A percentile compares a stretch with the other conserved stretches of the same genome.
Evolutionary conservation across 2,888 invertebrate genomes (phyloP).

Genomic region (Drosophila helvetica): DNA sequence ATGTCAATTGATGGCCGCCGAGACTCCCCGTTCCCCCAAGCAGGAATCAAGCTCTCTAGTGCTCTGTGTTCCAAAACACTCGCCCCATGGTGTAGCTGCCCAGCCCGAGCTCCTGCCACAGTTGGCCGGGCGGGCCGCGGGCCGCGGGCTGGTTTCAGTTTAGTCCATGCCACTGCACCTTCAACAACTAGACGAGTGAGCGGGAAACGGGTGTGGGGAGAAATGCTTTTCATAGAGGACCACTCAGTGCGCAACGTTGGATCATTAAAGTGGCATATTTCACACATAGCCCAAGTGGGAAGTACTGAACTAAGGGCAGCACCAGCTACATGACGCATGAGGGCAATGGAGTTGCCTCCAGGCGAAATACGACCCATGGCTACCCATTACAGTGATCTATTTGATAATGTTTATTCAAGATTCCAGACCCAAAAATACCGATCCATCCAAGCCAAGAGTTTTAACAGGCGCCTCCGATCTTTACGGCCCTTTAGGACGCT

Average conservation of each 20-base stretch:
- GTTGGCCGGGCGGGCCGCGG: too few relatives aligned
- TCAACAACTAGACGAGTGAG: conserved; percentile 55
- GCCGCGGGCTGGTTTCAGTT: conserved; percentile 51
- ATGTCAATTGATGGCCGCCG: conserved; percentile 80
- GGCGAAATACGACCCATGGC: too few relatives aligned
- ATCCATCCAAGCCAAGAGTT: too few relatives aligned
- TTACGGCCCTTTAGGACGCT: too few relatives aligned
- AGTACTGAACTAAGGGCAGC: conserved; percentile 45
- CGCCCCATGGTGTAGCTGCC: conserved; percentile 24
- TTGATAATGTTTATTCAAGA: too few relatives aligned
- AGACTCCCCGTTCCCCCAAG: conserved; percentile 44
- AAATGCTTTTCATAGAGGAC: conserved; percentile 45
- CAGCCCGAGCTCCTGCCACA: conserved; percentile 1
- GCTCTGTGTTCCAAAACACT: conserved; percentile 34
- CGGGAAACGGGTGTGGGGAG: conserved; percentile 17
- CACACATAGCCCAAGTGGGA: conserved; percentile 65
- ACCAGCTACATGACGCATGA: too few relatives aligned
- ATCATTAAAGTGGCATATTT: conserved; percentile 78
- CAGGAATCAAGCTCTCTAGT: conserved; percentile 26
- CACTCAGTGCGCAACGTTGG: conserved; percentile 74
- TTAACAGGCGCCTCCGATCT: too few relatives aligned
- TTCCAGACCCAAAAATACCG: too few relatives aligned
- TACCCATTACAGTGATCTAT: too few relatives aligned
- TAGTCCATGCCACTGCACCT: conserved; percentile 74
- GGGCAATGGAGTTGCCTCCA: too few relatives aligned